Percentiles rank a stretch among this genome's conserved stretches.
Conservation (phyloP, 1,140 invertebrate species). For the Drosophila rhopaloa region DNA sequence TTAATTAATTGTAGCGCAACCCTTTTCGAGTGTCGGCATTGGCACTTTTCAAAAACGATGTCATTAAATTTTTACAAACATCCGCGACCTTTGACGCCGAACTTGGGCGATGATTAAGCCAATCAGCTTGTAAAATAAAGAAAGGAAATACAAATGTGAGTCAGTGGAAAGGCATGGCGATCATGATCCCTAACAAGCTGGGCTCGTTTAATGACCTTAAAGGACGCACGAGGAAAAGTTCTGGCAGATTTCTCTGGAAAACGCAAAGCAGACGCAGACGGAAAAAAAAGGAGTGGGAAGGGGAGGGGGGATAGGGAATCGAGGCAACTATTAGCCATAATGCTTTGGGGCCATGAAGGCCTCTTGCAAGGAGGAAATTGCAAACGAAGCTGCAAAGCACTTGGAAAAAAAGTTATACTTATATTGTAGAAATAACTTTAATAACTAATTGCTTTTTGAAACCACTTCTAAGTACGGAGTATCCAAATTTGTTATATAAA, state of each 20-base stretch:
- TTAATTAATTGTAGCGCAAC: slow-evolving; percentile 80
- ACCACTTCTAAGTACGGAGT: too few relatives aligned
- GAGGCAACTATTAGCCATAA: slow-evolving; percentile 72
- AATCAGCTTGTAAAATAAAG: slow-evolving; percentile 25
- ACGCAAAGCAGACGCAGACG: slow-evolving; percentile 41
- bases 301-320: slow-evolving; percentile 11
- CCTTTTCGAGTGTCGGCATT: slow-evolving; percentile 75
- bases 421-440: neutral
- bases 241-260: slow-evolving; percentile 65
- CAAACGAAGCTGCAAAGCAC: slow-evolving; percentile 7
- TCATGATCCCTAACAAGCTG: slow-evolving; percentile 7
- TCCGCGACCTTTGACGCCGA: slow-evolving; percentile 61
- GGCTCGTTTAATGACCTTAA: slow-evolving; percentile 76
- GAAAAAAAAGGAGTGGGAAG: neutral
- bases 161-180: slow-evolving; percentile 9
- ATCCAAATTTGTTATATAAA: too few relatives aligned
- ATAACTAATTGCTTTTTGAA: too few relatives aligned
- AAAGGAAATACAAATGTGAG: slow-evolving; percentile 10
- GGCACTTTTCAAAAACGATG: slow-evolving; percentile 58
- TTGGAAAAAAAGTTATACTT: neutral
- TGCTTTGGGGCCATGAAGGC: slow-evolving; percentile 55
- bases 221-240: slow-evolving; percentile 70
- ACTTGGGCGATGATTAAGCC: slow-evolving; percentile 76
- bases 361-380: slow-evolving; percentile 20
- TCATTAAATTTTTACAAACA: slow-evolving; percentile 58